Evolutionary conservation across 2,888 invertebrate species (phyloP).

Genomic region (Cataglyphis livida): DNA sequence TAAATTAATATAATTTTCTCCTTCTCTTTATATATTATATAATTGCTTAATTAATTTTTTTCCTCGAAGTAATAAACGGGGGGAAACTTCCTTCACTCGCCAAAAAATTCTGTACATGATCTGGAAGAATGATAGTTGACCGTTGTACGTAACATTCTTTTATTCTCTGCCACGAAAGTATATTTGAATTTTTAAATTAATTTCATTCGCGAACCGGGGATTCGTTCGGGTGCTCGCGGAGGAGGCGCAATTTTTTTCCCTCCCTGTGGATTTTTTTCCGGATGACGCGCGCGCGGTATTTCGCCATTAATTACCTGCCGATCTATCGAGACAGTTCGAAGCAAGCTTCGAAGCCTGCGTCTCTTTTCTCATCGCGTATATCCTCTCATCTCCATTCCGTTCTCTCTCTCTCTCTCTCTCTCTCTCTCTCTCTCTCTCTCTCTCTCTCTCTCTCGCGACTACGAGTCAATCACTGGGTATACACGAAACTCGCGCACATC

Average conservation of each 20-base stretch:
- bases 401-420: constrained; percentile 28
- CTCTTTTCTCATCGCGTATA: constrained; percentile 56
- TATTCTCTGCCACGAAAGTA: constrained; percentile 36
- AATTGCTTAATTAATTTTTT: not conserved
- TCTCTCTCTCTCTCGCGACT: constrained; percentile 60
- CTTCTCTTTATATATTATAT: too few species aligned
- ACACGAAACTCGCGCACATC: constrained; percentile 77
- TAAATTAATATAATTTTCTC: too few species aligned
- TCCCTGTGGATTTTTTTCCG: constrained; percentile 24
- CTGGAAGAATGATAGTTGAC: constrained; percentile 35
- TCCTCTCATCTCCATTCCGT: constrained; percentile 3
- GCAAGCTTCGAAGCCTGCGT: constrained; percentile 43
- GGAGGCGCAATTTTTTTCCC: constrained; percentile 16
- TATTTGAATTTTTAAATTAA: constrained; percentile 53
- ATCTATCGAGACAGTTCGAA: constrained; percentile 54
- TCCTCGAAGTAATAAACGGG: not conserved
- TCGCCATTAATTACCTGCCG: constrained; percentile 60
- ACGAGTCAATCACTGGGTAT: constrained; percentile 81
- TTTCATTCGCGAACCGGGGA: constrained; percentile 32
- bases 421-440: constrained; percentile 11
- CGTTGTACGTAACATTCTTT: constrained; percentile 15
- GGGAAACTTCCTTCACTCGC: not conserved
- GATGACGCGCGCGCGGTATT: constrained; percentile 41
- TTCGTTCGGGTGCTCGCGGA: constrained; percentile 4
- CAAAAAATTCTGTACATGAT: constrained; percentile 20